Conservation (phyloP, 2,113 vertebrate species). For the Otus sunia region DNA sequence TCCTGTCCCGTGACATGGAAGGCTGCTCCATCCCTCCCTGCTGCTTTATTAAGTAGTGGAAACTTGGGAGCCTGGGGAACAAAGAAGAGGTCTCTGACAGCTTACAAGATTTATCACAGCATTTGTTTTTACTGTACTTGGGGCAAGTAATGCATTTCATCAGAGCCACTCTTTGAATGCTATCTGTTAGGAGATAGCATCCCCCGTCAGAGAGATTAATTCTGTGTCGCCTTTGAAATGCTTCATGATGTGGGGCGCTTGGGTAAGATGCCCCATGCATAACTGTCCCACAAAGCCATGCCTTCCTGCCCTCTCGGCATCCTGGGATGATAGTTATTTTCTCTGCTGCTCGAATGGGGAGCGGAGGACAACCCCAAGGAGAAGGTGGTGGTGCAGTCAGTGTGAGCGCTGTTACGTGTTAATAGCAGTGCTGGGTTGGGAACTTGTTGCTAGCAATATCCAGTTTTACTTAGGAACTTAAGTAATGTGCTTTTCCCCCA, state of each 20-base stretch:
- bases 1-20: background rate
- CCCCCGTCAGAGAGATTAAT: background rate
- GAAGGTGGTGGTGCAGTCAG: background rate
- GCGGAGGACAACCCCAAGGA: background rate
- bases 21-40: background rate
- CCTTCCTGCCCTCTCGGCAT: background rate
- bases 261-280: background rate
- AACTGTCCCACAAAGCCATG: background rate
- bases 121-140: conserved; percentile 12
- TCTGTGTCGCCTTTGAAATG: background rate
- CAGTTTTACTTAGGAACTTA: background rate
- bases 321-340: background rate
- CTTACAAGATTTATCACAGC: background rate
- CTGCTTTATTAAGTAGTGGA: conserved; percentile 33
- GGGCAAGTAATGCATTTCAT: background rate
- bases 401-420: background rate
- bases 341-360: background rate
- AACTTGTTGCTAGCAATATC: background rate
- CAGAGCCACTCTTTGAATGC: background rate
- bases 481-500: background rate
- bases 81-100: background rate
- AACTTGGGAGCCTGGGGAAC: background rate
- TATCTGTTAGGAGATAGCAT: background rate
- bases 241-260: background rate
- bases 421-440: background rate